Percentiles rank a stretch among this genome's conserved stretches.
phyloP scores from a whole-genome alignment of 2,797 vertebrate genomes.

The Enteromius anoplus region DNA sequence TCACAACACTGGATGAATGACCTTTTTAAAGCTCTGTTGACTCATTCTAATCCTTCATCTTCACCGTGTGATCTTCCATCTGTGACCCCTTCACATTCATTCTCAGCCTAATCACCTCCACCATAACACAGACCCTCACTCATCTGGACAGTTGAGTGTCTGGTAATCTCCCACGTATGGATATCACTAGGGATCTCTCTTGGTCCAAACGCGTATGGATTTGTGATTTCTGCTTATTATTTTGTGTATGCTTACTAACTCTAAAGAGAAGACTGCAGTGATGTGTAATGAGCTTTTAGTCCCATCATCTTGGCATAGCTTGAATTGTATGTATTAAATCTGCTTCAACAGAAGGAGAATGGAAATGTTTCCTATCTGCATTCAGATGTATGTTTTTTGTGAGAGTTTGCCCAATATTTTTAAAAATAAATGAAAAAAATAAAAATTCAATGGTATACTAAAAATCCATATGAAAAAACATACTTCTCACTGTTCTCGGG shows the following conservation, averaged over 20 bases:
- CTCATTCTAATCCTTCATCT: slow-evolving; percentile 49
- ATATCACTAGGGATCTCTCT: slow-evolving; percentile 1
- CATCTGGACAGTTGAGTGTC: slow-evolving; percentile 25
- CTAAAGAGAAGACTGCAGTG: background rate
- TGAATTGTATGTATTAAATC: background rate
- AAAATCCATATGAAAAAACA: too few relatives aligned
- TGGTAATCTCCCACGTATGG: slow-evolving; percentile 28
- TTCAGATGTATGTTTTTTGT: background rate
- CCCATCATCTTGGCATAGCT: background rate
- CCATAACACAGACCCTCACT: slow-evolving; percentile 31
- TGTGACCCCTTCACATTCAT: slow-evolving; percentile 54
- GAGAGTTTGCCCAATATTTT: background rate
- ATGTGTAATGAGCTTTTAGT: slow-evolving; percentile 11
- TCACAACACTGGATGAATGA: slow-evolving; percentile 45
- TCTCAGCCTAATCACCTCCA: slow-evolving; percentile 43
- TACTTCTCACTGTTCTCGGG: too few relatives aligned
- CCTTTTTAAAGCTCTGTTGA: slow-evolving; percentile 52
- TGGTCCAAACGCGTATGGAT: background rate
- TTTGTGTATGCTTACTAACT: background rate
- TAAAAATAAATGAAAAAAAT: too few relatives aligned
- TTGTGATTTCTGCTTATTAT: slow-evolving; percentile 13
- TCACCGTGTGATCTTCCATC: slow-evolving; percentile 41
- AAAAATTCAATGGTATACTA: too few relatives aligned
- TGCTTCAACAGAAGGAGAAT: background rate
- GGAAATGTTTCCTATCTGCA: background rate